Percentiles rank a stretch among this genome's conserved stretches.
Conservation (phyloP, 2,888 invertebrate genomes). For the Eupithecia subumbrata region DNA sequence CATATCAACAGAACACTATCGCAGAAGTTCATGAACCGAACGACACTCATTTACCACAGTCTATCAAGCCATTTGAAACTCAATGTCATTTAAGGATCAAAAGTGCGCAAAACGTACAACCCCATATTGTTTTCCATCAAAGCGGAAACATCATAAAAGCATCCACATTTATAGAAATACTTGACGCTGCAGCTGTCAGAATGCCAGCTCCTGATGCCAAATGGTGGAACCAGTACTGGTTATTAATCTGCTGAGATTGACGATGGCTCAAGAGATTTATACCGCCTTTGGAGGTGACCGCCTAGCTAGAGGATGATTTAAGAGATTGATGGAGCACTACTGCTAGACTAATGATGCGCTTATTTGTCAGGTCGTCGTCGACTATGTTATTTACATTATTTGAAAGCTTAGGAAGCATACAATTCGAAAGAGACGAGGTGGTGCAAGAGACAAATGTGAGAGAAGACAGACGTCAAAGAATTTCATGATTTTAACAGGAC, state of each 20-base stretch:
- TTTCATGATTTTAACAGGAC: no score
- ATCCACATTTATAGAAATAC: conserved; percentile 17
- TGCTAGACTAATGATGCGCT: conserved; percentile 15
- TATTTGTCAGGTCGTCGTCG: conserved; percentile 17
- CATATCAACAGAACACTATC: not conserved
- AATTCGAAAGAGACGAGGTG: not conserved
- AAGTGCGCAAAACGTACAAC: not conserved
- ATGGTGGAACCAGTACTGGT: conserved; percentile 20
- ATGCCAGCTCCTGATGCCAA: conserved; percentile 32
- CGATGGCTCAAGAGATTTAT: conserved; percentile 25
- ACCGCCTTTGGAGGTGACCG: conserved; percentile 19
- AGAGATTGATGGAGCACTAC: conserved; percentile 24
- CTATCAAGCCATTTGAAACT: not conserved
- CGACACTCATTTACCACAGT: not conserved
- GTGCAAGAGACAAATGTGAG: not conserved
- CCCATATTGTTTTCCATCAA: not conserved
- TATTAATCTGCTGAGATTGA: conserved; percentile 31
- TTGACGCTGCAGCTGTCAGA: conserved; percentile 15
- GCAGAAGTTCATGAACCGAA: not conserved
- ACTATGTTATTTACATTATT: not conserved
- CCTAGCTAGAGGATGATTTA: conserved; percentile 22
- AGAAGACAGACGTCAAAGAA: not conserved
- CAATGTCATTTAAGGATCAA: not conserved
- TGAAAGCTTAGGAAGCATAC: not conserved
- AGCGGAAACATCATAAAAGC: not conserved